Base-by-base conservation (phyloP, 1,140 invertebrate genomes). In the Cyphomyrmex costatus region DNA sequence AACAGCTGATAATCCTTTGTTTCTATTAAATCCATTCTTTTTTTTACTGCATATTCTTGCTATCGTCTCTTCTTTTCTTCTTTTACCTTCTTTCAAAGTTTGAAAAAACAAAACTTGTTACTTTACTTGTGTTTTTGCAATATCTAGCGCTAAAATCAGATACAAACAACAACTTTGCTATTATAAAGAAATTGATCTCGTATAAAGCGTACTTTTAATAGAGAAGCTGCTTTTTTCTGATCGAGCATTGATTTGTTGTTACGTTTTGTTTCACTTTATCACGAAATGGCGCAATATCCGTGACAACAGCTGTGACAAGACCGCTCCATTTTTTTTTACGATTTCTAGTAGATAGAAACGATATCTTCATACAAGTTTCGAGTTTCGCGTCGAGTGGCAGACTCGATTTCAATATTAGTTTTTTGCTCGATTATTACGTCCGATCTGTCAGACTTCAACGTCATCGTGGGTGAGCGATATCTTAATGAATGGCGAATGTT, bases 401-500 rank as follows among this genome's bases (percentile, higher is more conserved):
- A 36, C 33, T 27, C 10, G 30, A n/a, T 42, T 80, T n/a, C 30
- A 36, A 46, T 30, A 73, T 24, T 83, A 73, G 7, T 83, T 73
- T 83, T 83, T 30, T 3, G 36, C 27, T 46, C 68, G 68, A 83
- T 83, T 73, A 83, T 73, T 83, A 60, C 68, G 24, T 49, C 8
- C 36, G 66, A 82, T 82, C 71, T 60, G 53, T 73, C 53, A 60
- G 53, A 73, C 5, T 5, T 24, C 53, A 12, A 73, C 21, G 63
- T 73, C 36, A 19, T 53, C 61, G 36, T 6, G 61, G 86, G 53
- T 65, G 66, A 78, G n/a, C n/a, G n/a, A n/a, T n/a, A n/a, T 87
- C 36, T 66, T 84, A 86, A 90, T 85, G 90, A 89, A 91, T 89
- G 63, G 74, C 86, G 61, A 85, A 76, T 51, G 46, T 89, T 90